phyloP scores from a whole-genome alignment of 2,113 vertebrate genomes.

The Oreochromis niloticus region DNA sequence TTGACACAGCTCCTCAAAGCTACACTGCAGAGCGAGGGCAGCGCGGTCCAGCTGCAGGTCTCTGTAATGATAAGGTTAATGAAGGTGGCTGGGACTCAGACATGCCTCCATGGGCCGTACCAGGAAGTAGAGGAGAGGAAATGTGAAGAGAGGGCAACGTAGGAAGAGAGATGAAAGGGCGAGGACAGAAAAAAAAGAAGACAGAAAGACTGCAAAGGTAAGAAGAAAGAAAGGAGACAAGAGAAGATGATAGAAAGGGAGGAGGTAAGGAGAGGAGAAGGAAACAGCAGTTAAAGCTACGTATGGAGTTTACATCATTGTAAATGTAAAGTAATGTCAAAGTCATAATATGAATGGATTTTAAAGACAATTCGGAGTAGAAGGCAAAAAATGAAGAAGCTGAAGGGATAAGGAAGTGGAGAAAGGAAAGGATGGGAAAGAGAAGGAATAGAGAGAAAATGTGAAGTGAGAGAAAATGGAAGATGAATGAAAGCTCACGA shows the following conservation, averaged over 20 bases:
- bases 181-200: neutral
- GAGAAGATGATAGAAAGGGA: neutral
- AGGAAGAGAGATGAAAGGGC: neutral
- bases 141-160: neutral
- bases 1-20: constrained; percentile 52
- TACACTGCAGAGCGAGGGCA: constrained; percentile 30
- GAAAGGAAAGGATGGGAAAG: neutral
- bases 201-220: neutral
- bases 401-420: neutral
- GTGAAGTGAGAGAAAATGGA: neutral
- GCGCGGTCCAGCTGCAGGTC: constrained; percentile 37
- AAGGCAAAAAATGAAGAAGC: neutral
- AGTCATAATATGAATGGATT: neutral
- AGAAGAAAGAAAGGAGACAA: neutral
- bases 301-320: neutral
- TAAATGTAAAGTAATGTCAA: neutral
- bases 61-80: constrained; percentile 65
- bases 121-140: neutral
- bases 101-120: constrained; percentile 46
- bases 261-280: neutral
- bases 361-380: neutral
- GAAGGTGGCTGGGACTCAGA: constrained; percentile 45
- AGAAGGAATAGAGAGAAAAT: neutral
- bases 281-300: neutral
- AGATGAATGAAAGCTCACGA: neutral